These are phyloP conservation scores for Chaunax sp. DNA, from an alignment of 2,797 vertebrate genomes.

Conservation along the genomic window DNA sequence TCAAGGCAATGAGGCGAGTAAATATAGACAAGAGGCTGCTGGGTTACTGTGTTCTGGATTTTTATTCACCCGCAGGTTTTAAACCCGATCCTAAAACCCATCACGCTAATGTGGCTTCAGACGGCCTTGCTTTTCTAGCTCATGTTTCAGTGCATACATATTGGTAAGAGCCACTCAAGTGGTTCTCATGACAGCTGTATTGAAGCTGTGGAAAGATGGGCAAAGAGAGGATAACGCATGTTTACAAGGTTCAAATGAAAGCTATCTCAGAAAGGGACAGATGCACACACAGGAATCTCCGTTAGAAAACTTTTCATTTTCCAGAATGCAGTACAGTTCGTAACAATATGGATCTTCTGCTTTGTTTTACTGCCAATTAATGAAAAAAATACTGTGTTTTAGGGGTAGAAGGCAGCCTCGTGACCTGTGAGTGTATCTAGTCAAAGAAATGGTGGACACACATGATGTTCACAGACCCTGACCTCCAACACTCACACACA, in stretches of 20 bases:
- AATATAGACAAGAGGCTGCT: constrained; percentile 13
- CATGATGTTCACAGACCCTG: constrained; percentile 63
- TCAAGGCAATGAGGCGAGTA: constrained; percentile 39
- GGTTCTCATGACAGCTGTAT: constrained; percentile 67
- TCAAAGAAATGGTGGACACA: constrained; percentile 41
- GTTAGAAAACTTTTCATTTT: not conserved
- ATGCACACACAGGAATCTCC: constrained; percentile 18
- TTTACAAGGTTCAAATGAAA: constrained; percentile 61
- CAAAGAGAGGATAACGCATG: constrained; percentile 42
- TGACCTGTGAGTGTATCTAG: constrained; percentile 36
- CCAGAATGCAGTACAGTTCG: not conserved
- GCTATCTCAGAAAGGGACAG: constrained; percentile 44
- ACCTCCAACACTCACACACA: constrained; percentile 53
- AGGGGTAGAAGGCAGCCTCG: constrained; percentile 18
- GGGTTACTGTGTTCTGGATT: constrained; percentile 16
- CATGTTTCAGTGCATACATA: constrained; percentile 59
- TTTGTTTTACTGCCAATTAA: constrained; percentile 30
- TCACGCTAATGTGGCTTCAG: constrained; percentile 38
- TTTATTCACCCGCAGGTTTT: constrained; percentile 44
- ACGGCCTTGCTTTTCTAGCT: constrained; percentile 53
- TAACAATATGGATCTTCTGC: constrained; percentile 17
- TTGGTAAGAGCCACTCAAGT: constrained; percentile 58
- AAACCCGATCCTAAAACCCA: constrained; percentile 52
- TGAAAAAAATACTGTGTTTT: constrained; percentile 24
- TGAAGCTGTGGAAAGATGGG: constrained; percentile 59